Percentiles rank a stretch among this genome's conserved stretches.
Conservation (phyloP, 2,113 vertebrate genomes). For the Tachuris rubrigastra region DNA sequence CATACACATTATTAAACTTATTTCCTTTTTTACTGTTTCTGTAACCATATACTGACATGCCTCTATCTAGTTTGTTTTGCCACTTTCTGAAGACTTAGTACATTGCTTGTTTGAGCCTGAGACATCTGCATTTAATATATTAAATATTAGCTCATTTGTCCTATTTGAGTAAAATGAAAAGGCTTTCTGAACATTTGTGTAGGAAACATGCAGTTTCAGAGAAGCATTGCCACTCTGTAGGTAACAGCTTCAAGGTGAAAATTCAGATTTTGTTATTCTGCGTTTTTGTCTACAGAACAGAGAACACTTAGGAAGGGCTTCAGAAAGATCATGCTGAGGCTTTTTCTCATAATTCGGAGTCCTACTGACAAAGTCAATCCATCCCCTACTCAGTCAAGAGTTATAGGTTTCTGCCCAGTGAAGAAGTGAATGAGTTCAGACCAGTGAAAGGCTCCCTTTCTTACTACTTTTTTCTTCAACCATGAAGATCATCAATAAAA, state of each 20-base stretch:
- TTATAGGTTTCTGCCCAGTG: neutral
- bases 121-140: neutral
- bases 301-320: neutral
- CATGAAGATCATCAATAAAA: neutral
- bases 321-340: neutral
- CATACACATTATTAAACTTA: neutral
- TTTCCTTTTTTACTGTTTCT: neutral
- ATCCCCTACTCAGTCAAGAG: neutral
- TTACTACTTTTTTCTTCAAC: neutral
- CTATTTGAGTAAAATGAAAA: neutral
- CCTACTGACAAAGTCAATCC: neutral
- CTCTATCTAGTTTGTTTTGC: neutral
- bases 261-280: neutral
- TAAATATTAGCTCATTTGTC: neutral
- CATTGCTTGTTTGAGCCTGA: neutral
- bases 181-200: neutral
- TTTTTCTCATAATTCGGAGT: neutral
- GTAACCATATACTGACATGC: neutral
- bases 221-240: neutral
- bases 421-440: neutral
- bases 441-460: neutral
- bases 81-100: neutral
- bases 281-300: neutral
- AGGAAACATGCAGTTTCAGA: neutral
- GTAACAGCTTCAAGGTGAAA: neutral